phyloP scores from a whole-genome alignment of 2,113 vertebrate species.

The Panurus biarmicus region DNA sequence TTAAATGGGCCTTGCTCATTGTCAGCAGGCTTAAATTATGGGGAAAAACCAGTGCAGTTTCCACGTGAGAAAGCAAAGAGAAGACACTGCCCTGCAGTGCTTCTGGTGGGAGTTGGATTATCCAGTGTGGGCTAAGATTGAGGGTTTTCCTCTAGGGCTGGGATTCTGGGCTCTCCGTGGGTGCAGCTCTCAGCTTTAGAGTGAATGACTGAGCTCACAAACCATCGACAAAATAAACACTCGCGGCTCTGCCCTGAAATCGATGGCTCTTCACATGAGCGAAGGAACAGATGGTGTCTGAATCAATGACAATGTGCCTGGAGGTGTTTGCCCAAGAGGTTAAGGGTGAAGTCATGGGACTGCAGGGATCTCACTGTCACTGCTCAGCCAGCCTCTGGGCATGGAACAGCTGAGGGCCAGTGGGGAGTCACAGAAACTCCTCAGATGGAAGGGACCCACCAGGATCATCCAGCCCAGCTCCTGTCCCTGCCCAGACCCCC shows the following conservation, averaged over 20 bases:
- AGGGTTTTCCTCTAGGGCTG: not conserved
- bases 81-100: not conserved
- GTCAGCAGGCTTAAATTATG: not conserved
- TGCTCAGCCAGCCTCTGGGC: not conserved
- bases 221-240: not conserved
- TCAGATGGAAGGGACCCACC: not conserved
- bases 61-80: not conserved
- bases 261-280: not conserved
- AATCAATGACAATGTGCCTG: not conserved
- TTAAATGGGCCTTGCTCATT: not conserved
- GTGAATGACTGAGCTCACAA: not conserved
- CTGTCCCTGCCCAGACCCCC: not conserved
- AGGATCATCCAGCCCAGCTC: rapidly evolving
- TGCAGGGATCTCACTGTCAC: not conserved
- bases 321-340: not conserved
- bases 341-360: not conserved
- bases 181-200: not conserved
- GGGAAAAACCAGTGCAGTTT: not conserved
- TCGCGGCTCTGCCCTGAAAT: not conserved
- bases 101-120: not conserved
- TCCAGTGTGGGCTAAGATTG: not conserved
- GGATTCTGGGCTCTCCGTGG: not conserved
- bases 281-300: not conserved
- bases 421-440: not conserved
- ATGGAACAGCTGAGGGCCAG: not conserved